A percentile compares a stretch with the other conserved stretches of the same genome.
These are phyloP conservation scores for Bungarus multicinctus DNA, from an alignment of 2,113 vertebrate genomes.

Conservation along the genomic window DNA sequence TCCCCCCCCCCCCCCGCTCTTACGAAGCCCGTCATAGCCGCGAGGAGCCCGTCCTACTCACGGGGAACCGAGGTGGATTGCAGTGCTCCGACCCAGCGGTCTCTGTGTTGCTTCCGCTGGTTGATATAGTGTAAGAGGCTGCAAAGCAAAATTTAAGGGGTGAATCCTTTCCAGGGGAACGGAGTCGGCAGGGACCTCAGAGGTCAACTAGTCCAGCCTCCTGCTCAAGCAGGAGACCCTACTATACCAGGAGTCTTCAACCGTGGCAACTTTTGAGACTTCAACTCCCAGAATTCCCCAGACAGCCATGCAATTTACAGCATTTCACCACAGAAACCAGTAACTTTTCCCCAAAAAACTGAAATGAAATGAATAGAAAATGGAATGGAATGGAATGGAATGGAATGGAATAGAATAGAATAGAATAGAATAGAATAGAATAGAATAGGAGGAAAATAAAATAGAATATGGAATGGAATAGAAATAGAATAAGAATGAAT, in stretches of 20 bases:
- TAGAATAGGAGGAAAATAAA: too few relatives aligned
- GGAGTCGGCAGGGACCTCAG: background rate
- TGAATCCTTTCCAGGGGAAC: background rate
- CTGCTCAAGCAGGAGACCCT: too few relatives aligned
- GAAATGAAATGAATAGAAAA: too few relatives aligned
- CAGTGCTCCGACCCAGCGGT: constrained; percentile 88
- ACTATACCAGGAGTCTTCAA: background rate
- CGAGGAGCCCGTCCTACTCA: constrained; percentile 69
- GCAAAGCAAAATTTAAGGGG: background rate
- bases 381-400: too few relatives aligned
- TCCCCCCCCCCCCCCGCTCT: background rate
- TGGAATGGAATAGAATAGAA: too few relatives aligned
- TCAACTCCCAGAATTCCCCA: background rate
- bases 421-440: too few relatives aligned
- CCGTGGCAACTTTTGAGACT: background rate
- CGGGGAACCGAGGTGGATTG: constrained; percentile 80
- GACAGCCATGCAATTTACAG: background rate
- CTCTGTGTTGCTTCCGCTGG: constrained; percentile 86
- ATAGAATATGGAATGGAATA: too few relatives aligned
- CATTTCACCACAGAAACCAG: background rate
- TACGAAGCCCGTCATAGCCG: too few relatives aligned
- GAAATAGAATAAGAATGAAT: too few relatives aligned
- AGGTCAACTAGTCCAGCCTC: background rate
- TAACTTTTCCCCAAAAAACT: background rate
- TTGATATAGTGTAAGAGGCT: constrained; percentile 94